Evolutionary conservation across 2,888 invertebrate species (phyloP), one percentile per base, ranked within the genome.

Genomic region (Coecobrya sp.): DNA sequence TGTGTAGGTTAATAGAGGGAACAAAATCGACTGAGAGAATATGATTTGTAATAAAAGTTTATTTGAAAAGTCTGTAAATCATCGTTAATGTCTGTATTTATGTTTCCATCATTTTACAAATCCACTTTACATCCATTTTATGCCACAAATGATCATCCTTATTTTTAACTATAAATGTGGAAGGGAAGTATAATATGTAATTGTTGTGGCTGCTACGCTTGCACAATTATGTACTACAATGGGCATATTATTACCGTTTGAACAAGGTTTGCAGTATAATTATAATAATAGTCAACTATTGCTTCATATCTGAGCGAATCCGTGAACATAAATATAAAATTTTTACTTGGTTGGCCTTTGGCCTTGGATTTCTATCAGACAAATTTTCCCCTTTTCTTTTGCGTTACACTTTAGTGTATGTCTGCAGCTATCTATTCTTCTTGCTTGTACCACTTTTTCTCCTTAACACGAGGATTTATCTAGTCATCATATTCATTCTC

Each of bases 351-450:
- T n/a, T 42, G 59, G 87, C 62, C 76, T 87, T 86, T 87, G 79
- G 59, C 87, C 76, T 87, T 87, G 87, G 45, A 79, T 79, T 22
- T 79, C n/a, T 79, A 87, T 79, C 87, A 87, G 36, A 7, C 10
- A 22, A 62, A 84, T 13, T 19, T 36, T 73, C 45, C 13, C n/a
- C 8, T 73, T n/a, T n/a, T 30, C 70, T 36, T 36, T 55, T 55
- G 1, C 13, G 3, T 19, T 55, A 0, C 70, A 36, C 7, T 0
- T 7, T 11, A 25, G 4, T n/a, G 16, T 42, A 49, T 76, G 45
- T 65, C 36, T 70, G 68, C 16, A n/a, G 59, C 5, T 42, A 16
- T 42, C 65, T 65, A 65, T 27, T 27, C 0, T 65, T 8, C 4
- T 27, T 65, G 25, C 25, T 27, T 65, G 11, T 25, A 65, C 65